phyloP scores from a whole-genome alignment of 2,888 invertebrate genomes.

The Argynnis bischoffii region DNA sequence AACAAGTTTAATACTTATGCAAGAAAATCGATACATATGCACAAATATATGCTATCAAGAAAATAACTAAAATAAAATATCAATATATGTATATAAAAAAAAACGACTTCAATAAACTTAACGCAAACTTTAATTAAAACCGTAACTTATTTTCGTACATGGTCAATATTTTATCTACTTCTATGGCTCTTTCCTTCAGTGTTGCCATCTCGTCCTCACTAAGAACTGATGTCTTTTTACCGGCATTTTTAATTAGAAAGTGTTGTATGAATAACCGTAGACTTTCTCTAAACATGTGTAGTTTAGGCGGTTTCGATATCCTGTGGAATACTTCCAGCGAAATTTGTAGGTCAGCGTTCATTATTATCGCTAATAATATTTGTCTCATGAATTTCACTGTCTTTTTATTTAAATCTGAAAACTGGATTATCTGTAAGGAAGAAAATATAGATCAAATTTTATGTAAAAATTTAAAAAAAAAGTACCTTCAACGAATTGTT shows the following conservation, averaged over 20 bases:
- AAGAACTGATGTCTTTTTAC: conserved; percentile 64
- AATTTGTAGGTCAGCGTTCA: conserved; percentile 84
- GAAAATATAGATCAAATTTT: background rate
- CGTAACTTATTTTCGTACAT: conserved; percentile 71
- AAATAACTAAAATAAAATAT: background rate
- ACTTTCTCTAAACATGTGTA: conserved; percentile 91
- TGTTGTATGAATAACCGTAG: conserved; percentile 92
- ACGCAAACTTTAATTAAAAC: conserved; percentile 50
- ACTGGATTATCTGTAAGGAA: conserved; percentile 88
- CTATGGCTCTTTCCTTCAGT: conserved; percentile 80
- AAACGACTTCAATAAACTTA: background rate
- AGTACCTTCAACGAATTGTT: no score
- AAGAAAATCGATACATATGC: no score
- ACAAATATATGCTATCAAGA: background rate
- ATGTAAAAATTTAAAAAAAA: no score
- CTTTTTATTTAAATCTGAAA: conserved; percentile 91
- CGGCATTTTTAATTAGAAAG: conserved; percentile 88
- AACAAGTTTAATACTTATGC: no score
- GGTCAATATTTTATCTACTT: conserved; percentile 86
- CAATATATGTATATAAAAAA: background rate
- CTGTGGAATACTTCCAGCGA: conserved; percentile 86
- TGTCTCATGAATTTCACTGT: conserved; percentile 91
- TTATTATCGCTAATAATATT: conserved; percentile 87
- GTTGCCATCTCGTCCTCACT: conserved; percentile 61
- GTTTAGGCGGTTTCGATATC: conserved; percentile 87